Conservation (phyloP, 2,888 invertebrate species). For the Chalcosyrphus nemorum region DNA sequence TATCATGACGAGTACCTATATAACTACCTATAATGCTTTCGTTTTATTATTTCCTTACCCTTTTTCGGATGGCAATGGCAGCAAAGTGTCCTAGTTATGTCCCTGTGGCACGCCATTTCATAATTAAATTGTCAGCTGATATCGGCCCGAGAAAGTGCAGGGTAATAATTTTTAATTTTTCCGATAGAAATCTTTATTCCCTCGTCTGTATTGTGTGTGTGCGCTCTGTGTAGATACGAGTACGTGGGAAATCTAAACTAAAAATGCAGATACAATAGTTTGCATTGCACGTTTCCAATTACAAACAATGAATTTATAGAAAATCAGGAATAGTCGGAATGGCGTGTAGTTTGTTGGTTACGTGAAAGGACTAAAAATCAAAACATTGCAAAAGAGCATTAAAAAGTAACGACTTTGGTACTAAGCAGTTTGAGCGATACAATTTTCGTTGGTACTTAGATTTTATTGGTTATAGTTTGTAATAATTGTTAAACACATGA, state of each 20-base stretch:
- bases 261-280: slow-evolving; percentile 25
- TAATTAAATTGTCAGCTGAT: slow-evolving; percentile 68
- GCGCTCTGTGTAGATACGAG: background rate
- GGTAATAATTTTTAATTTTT: slow-evolving; percentile 40
- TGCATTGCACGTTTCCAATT: slow-evolving; percentile 48
- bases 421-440: slow-evolving; percentile 9
- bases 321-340: background rate
- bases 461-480: slow-evolving; percentile 28
- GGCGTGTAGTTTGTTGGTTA: background rate
- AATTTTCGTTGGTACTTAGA: slow-evolving; percentile 19
- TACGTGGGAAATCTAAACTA: background rate
- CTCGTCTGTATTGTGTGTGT: slow-evolving; percentile 20
- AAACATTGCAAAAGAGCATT: slow-evolving; percentile 33
- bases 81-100: slow-evolving; percentile 50
- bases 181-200: slow-evolving; percentile 37
- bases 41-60: slow-evolving; percentile 28
- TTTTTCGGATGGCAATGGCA: background rate
- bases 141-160: slow-evolving; percentile 35
- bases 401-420: slow-evolving; percentile 22
- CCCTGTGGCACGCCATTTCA: slow-evolving; percentile 60
- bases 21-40: slow-evolving; percentile 47
- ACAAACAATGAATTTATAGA: slow-evolving; percentile 12
- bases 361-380: slow-evolving; percentile 6
- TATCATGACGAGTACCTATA: slow-evolving; percentile 35
- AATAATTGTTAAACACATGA: slow-evolving; percentile 5